These are phyloP conservation scores for Agrypnus murinus DNA, from an alignment of 2,888 invertebrate species.

Conservation along the genomic window DNA sequence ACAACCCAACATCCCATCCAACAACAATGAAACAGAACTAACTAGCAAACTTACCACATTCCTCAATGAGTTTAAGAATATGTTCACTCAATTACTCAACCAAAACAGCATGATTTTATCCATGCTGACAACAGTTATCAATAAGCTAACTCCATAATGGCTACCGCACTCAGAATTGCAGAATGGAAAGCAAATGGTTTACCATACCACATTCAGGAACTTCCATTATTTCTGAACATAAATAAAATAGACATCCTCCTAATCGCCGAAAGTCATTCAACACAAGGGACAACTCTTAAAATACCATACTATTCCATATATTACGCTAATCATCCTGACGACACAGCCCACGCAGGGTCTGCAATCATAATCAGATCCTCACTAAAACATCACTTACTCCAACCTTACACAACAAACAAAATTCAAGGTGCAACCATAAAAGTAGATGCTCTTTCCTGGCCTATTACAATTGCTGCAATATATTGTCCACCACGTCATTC, in stretches of 20 bases:
- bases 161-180: neutral
- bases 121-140: constrained; percentile 6
- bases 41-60: too few species aligned
- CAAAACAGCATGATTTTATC: constrained; percentile 11
- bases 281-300: neutral
- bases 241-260: constrained; percentile 10
- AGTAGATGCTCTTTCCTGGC: too few species aligned
- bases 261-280: neutral
- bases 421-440: too few species aligned
- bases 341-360: constrained; percentile 21
- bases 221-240: neutral
- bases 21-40: too few species aligned
- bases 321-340: constrained; percentile 5
- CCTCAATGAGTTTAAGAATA: constrained; percentile 4
- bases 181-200: neutral
- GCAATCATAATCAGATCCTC: constrained; percentile 24
- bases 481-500: too few species aligned
- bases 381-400: constrained; percentile 20
- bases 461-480: too few species aligned
- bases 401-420: too few species aligned
- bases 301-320: neutral
- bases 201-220: neutral
- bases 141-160: constrained; percentile 1
- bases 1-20: neutral
- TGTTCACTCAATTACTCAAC: constrained; percentile 6